phyloP scores from a whole-genome alignment of 1,140 invertebrate species.

The Heliconius himera region DNA sequence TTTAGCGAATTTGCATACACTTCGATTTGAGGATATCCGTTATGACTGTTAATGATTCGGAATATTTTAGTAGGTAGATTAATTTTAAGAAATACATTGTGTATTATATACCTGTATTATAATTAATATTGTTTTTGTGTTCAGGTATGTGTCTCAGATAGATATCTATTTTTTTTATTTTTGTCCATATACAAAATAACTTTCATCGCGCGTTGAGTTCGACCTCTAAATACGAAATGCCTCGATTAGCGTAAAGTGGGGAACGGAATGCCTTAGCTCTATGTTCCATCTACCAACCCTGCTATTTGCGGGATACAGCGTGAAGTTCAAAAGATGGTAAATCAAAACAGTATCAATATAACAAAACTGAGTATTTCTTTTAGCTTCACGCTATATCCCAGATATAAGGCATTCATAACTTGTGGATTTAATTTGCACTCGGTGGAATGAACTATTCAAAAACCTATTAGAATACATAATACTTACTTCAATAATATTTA shows the following conservation, averaged over 20 bases:
- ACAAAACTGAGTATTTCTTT: no score
- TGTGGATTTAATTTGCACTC: no score
- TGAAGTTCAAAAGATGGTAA: neutral
- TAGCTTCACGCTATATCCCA: no score
- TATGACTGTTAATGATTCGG: neutral
- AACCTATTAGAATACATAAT: no score
- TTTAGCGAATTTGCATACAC: constrained; percentile 1
- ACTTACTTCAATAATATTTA: no score
- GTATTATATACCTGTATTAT: neutral
- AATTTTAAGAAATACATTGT: neutral
- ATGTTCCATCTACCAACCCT: no score
- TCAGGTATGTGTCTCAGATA: neutral
- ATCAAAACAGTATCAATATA: neutral
- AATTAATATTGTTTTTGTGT: neutral
- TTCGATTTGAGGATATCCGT: constrained; percentile 6
- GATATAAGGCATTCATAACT: no score
- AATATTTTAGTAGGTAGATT: neutral
- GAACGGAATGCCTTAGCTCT: no score
- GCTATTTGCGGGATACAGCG: no score
- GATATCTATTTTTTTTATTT: neutral
- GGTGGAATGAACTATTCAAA: no score
- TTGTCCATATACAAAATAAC: neutral
- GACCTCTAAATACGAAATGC: no score
- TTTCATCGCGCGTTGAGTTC: neutral
- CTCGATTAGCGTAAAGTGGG: no score